These are phyloP conservation scores for Catonia carolina DNA, from an alignment of 2,888 invertebrate species.

Conservation along the genomic window DNA sequence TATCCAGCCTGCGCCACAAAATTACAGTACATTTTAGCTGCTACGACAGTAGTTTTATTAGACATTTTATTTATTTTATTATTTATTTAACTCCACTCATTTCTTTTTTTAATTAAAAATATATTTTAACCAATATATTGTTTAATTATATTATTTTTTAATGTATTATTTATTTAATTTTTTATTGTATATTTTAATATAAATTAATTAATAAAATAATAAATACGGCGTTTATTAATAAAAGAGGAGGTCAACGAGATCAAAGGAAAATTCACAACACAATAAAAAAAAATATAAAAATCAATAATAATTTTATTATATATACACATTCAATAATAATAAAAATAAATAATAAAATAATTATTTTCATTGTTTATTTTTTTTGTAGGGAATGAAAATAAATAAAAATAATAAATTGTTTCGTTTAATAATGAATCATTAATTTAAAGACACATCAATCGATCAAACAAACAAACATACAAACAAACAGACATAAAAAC, in stretches of 20 bases:
- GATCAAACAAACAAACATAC: too few species aligned
- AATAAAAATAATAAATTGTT: too few species aligned
- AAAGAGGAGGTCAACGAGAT: conserved; percentile 31
- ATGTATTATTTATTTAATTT: not conserved
- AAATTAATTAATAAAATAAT: conserved; percentile 1
- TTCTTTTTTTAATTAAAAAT: conserved; percentile 15
- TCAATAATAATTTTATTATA: too few species aligned
- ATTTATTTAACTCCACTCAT: too few species aligned
- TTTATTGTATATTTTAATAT: not conserved
- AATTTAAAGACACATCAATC: too few species aligned
- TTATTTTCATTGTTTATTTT: too few species aligned
- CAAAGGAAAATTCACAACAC: conserved; percentile 6
- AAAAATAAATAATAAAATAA: too few species aligned
- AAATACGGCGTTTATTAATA: not conserved
- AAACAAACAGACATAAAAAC: too few species aligned
- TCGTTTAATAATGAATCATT: too few species aligned
- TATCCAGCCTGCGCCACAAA: conserved; percentile 28
- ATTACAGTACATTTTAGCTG: conserved; percentile 28
- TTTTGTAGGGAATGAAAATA: too few species aligned
- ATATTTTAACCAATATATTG: conserved; percentile 8
- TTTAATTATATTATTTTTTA: not conserved
- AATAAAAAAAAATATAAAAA: conserved; percentile 33
- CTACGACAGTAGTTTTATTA: conserved; percentile 22
- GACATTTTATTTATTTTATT: conserved; percentile 22
- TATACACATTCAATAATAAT: conserved; percentile 21